Base-by-base conservation (phyloP, 2,888 invertebrate species). In the Hemithea aestivaria region DNA sequence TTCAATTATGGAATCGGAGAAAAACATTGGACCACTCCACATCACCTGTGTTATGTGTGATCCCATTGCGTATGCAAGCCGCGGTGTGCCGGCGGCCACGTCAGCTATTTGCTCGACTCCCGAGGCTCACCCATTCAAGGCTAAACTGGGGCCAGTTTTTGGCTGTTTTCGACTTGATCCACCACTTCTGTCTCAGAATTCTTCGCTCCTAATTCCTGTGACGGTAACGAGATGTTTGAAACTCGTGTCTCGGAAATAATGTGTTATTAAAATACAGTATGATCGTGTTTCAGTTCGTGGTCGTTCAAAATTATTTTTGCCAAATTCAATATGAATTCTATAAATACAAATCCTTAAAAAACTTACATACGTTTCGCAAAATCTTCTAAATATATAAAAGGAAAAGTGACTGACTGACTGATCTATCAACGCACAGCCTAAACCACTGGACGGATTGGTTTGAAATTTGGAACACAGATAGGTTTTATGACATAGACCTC, bases 121-220 rank as follows among this genome's bases (percentile, higher is more conserved):
- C 80, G 77, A 76, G 84, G 85, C 83, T 87, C 82, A 85, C 76
- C 87, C 87, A 85, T 85, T 84, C 87, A 85, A 85, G 87, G 87
- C 84, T 85, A 87, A 69, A 69, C 72, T 59, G 70, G 72, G 81
- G 75, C 87, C 82, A 87, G 84, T 87, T 87, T 87, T 87, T 87
- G 87, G 80, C 74, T 64, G 73, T 66, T 74, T 51, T 61, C 63
- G 71, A 81, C 77, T 74, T 81, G 82, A 84, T 84, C 84, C 77
- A 47, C 57, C 53, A 59, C 58, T 59, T 47, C 27, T 31, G 38
- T 32, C 43, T 35, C 45, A 45, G 47, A 47, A 49, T 49, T 49
- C 47, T 45, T 40, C 35, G 48, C 35, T 42, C 41, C 40, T 51
- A 51, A 51, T 46, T 51, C 51, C 45, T 48, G 40, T 36, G 29